Conservation (phyloP, 1,140 invertebrate genomes). For the Ooceraea biroi region DNA sequence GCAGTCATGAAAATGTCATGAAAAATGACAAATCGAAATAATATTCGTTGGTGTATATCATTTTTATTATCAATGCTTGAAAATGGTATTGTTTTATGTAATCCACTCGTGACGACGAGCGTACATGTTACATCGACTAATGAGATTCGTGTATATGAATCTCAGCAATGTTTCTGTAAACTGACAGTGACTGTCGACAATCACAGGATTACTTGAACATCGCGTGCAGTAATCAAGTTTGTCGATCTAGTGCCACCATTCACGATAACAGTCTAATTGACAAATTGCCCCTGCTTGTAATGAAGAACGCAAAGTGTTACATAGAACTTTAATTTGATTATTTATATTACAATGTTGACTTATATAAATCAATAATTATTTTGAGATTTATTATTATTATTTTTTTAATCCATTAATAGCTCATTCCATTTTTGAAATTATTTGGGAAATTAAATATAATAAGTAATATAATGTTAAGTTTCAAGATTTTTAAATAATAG, state of each 20-base stretch:
- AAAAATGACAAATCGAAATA: background rate
- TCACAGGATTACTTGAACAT: constrained; percentile 33
- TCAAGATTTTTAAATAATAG: too few species aligned
- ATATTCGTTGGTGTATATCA: background rate
- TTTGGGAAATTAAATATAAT: too few species aligned
- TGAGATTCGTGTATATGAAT: background rate
- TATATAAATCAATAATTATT: background rate
- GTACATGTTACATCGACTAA: background rate
- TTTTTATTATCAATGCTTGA: background rate
- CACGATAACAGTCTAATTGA: constrained; percentile 4
- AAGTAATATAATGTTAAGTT: too few species aligned
- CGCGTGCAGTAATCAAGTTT: constrained; percentile 30
- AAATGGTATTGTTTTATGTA: background rate
- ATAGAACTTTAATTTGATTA: background rate
- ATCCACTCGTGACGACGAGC: background rate
- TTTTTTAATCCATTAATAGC: too few species aligned
- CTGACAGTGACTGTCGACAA: background rate
- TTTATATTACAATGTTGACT: background rate
- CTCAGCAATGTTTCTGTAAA: constrained; percentile 10
- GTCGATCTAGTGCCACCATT: constrained; percentile 29
- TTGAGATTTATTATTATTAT: background rate
- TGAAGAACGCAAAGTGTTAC: background rate
- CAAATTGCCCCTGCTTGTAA: constrained; percentile 12
- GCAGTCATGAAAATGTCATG: too few species aligned
- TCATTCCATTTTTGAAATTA: too few species aligned